Conservation (phyloP, 1,140 invertebrate genomes). For the Drosophila varians region DNA sequence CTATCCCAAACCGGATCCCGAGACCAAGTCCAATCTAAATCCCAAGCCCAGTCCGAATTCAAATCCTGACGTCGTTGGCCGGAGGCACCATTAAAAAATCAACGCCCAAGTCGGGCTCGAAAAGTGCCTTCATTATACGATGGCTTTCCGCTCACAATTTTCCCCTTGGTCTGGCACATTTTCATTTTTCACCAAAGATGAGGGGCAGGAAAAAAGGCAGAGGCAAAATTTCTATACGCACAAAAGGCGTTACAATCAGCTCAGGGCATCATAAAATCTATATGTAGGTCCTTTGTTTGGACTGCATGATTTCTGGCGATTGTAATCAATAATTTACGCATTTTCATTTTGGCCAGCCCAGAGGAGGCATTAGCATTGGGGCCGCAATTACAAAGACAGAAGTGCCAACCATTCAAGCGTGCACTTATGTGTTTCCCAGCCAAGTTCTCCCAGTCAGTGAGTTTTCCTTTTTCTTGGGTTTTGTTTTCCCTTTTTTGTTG, state of each 20-base stretch:
- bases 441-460: neutral
- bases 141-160: conserved; percentile 11
- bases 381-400: conserved; percentile 68
- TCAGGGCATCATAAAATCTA: conserved; percentile 59
- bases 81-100: conserved; percentile 72
- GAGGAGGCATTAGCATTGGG: conserved; percentile 76
- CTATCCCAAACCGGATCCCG: conserved; percentile 5
- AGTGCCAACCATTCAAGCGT: conserved; percentile 70
- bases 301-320: conserved; percentile 68
- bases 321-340: conserved; percentile 82
- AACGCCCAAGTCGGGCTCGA: conserved; percentile 47
- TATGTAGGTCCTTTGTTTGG: conserved; percentile 54
- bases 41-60: conserved; percentile 34
- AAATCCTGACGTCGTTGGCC: conserved; percentile 34
- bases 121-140: conserved; percentile 78
- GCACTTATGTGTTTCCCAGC: conserved; percentile 34
- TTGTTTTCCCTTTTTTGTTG: conserved; percentile 23
- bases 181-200: conserved; percentile 39
- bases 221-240: conserved; percentile 30
- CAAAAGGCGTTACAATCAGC: conserved; percentile 71
- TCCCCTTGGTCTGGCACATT: conserved; percentile 47
- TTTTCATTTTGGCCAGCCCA: conserved; percentile 72
- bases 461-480: conserved; percentile 13
- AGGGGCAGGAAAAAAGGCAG: neutral
- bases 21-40: neutral